Percentiles rank a stretch among this genome's conserved stretches.
Conservation (phyloP, 2,113 vertebrate species). For the Mohoua ochrocephala region DNA sequence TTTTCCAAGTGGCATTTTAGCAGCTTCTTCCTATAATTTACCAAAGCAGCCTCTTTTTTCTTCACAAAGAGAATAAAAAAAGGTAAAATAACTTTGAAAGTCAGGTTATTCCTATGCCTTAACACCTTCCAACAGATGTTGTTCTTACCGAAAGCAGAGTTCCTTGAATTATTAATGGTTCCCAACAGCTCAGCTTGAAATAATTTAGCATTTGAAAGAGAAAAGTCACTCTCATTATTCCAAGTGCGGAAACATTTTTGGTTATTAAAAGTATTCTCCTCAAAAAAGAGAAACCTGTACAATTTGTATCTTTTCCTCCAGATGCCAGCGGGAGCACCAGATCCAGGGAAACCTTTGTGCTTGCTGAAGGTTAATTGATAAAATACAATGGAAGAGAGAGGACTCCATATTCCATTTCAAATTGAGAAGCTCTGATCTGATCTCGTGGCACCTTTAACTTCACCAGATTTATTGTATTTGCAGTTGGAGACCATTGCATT, state of each 20-base stretch:
- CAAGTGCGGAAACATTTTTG: conserved; percentile 54
- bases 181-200: conserved; percentile 68
- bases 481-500: background rate
- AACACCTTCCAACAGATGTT: conserved; percentile 60
- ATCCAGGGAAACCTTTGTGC: conserved; percentile 1
- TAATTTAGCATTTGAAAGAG: conserved; percentile 71
- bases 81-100: conserved; percentile 36
- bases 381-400: conserved; percentile 10
- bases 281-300: background rate
- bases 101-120: conserved; percentile 26
- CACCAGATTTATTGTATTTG: background rate
- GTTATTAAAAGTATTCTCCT: conserved; percentile 53
- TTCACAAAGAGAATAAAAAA: background rate
- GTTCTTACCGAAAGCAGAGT: conserved; percentile 51
- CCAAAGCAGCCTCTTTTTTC: background rate
- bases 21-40: background rate
- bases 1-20: background rate
- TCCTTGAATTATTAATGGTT: conserved; percentile 68
- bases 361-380: conserved; percentile 54
- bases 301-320: conserved; percentile 48
- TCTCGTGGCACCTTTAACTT: background rate
- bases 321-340: conserved; percentile 34
- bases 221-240: conserved; percentile 63
- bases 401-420: background rate
- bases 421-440: background rate